These are phyloP conservation scores for Amphiprion ocellaris DNA, from an alignment of 2,113 vertebrate species.

Conservation along the genomic window DNA sequence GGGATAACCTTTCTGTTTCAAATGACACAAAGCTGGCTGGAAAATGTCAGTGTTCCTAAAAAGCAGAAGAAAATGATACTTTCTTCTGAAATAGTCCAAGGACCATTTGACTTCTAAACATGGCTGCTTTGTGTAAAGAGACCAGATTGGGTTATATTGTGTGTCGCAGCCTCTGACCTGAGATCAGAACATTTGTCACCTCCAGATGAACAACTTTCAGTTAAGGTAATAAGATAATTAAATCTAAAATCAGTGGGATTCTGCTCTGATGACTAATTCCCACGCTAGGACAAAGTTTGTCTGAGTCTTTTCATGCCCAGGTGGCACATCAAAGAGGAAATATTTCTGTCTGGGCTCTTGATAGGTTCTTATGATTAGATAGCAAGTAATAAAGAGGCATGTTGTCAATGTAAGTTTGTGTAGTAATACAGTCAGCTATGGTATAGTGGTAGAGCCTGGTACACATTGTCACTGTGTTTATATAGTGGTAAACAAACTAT, in stretches of 20 bases:
- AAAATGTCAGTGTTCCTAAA: not conserved
- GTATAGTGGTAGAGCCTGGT: slow-evolving; percentile 22
- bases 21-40: slow-evolving; percentile 7
- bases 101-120: not conserved
- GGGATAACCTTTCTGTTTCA: slow-evolving; percentile 15
- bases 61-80: not conserved
- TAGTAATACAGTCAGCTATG: not conserved
- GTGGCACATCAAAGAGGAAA: slow-evolving; percentile 22
- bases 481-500: not conserved
- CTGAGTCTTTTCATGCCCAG: slow-evolving; percentile 16
- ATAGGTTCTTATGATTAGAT: slow-evolving; percentile 40
- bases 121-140: not conserved
- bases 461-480: not conserved
- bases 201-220: not conserved
- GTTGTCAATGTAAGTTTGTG: slow-evolving; percentile 17
- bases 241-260: slow-evolving; percentile 1
- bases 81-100: not conserved
- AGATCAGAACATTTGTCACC: not conserved
- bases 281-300: not conserved
- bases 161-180: slow-evolving; percentile 2
- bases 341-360: slow-evolving; percentile 18
- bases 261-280: slow-evolving; percentile 19
- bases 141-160: not conserved
- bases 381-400: slow-evolving; percentile 15
- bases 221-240: slow-evolving; percentile 17